phyloP scores from a whole-genome alignment of 2,797 vertebrate species.

The Acanthiza pusilla region DNA sequence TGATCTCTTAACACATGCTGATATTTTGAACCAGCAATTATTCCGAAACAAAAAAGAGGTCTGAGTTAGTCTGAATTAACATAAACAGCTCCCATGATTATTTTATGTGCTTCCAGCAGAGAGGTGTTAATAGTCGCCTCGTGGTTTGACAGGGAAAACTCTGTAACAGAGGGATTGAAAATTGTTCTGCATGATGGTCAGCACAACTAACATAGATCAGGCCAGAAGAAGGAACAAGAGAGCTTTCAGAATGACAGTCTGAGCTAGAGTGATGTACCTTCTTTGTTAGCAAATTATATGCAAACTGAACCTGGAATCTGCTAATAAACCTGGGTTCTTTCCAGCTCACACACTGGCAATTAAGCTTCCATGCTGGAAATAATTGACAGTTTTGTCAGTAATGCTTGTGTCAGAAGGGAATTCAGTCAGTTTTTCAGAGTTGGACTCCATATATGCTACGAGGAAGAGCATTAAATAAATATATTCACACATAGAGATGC shows the following conservation, averaged over 20 bases:
- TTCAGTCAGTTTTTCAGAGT: not conserved
- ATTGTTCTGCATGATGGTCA: not conserved
- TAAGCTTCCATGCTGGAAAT: not conserved
- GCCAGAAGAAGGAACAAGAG: not conserved
- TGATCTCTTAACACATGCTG: conserved; percentile 65
- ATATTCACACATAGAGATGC: not conserved
- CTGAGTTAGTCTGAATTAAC: conserved; percentile 20
- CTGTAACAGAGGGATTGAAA: not conserved
- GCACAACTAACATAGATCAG: not conserved
- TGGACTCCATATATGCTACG: accelerated
- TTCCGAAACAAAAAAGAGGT: conserved; percentile 51
- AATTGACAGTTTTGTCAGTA: not conserved
- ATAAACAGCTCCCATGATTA: conserved; percentile 37
- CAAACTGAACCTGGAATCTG: conserved; percentile 7
- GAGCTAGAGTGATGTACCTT: not conserved
- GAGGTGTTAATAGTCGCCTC: conserved; percentile 27
- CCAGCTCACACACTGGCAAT: not conserved
- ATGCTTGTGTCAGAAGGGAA: not conserved
- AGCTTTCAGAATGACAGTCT: not conserved
- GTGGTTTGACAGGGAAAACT: not conserved
- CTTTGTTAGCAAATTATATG: not conserved
- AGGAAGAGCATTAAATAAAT: not conserved
- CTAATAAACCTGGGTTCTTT: conserved; percentile 15
- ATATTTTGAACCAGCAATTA: conserved; percentile 67
- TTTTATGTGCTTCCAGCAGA: not conserved